These are phyloP conservation scores for Epinephelus malabaricus DNA, from an alignment of 2,797 vertebrate genomes.

Conservation along the genomic window DNA sequence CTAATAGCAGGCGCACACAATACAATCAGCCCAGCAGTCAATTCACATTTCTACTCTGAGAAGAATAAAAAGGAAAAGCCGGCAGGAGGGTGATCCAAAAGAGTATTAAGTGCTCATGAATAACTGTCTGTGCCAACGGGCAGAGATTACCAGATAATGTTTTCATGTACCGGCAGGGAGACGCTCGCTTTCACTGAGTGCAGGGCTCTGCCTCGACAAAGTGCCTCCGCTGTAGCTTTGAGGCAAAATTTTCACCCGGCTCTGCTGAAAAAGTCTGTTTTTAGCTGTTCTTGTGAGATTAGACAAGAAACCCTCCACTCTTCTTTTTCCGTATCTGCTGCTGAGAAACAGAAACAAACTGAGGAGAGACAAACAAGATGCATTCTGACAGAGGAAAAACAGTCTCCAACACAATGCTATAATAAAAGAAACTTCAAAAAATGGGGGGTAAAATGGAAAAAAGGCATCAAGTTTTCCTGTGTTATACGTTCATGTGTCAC, in stretches of 20 bases:
- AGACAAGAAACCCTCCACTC: constrained; percentile 7
- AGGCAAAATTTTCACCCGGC: constrained; percentile 35
- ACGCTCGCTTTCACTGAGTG: constrained; percentile 36
- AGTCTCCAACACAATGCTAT: not conserved
- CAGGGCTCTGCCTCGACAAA: constrained; percentile 47
- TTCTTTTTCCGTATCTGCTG: constrained; percentile 14
- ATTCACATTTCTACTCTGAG: constrained; percentile 26
- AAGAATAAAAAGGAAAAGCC: constrained; percentile 4
- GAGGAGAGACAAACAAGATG: not conserved
- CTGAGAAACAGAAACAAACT: constrained; percentile 25
- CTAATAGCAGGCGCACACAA: constrained; percentile 11
- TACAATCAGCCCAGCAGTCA: constrained; percentile 15
- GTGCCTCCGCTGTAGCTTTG: constrained; percentile 41
- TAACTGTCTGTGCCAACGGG: constrained; percentile 54
- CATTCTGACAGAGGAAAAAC: constrained; percentile 3
- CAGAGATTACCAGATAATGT: constrained; percentile 74
- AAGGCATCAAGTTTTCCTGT: not conserved
- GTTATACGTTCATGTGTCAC: not conserved
- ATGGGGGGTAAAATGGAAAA: not conserved
- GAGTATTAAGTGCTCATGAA: constrained; percentile 68
- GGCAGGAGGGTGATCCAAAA: constrained; percentile 48
- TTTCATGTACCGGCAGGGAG: constrained; percentile 55
- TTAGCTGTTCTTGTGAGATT: constrained; percentile 17
- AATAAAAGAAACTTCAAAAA: not conserved
- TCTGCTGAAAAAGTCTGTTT: not conserved